These are phyloP conservation scores for Crioceris asparagi DNA, from an alignment of 2,888 invertebrate species.

Conservation along the genomic window DNA sequence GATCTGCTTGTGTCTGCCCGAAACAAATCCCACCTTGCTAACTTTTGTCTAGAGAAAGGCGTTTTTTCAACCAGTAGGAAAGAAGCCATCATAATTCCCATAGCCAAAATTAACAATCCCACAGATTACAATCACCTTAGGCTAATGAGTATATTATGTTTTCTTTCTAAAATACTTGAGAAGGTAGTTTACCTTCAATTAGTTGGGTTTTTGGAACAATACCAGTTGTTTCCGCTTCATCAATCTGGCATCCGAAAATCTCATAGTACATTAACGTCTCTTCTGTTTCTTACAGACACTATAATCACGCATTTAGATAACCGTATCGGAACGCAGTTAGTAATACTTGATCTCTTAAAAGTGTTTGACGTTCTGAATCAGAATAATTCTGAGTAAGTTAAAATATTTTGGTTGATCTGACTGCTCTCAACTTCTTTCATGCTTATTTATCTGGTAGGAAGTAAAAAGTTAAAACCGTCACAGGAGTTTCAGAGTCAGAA, in stretches of 20 bases:
- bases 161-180: conserved; percentile 5
- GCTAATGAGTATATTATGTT: conserved; percentile 1
- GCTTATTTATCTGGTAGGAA: too few species aligned
- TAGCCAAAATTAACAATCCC: conserved; percentile 3
- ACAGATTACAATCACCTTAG: background rate
- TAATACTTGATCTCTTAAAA: too few species aligned
- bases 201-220: background rate
- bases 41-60: conserved; percentile 3
- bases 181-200: conserved; percentile 6
- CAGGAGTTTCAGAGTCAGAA: too few species aligned
- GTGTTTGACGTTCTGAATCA: too few species aligned
- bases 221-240: background rate
- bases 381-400: too few species aligned
- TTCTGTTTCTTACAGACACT: too few species aligned
- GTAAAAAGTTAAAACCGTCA: too few species aligned
- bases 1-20: conserved; percentile 2
- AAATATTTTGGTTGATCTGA: too few species aligned
- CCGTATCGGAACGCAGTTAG: too few species aligned
- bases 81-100: conserved; percentile 1
- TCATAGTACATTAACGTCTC: conserved; percentile 1
- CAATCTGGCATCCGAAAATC: conserved; percentile 2
- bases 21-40: conserved; percentile 2
- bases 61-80: conserved; percentile 2
- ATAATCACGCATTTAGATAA: too few species aligned
- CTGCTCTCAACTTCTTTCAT: too few species aligned